These are phyloP conservation scores for Seladonia tumulorum DNA, from an alignment of 2,888 invertebrate species.

Conservation along the genomic window DNA sequence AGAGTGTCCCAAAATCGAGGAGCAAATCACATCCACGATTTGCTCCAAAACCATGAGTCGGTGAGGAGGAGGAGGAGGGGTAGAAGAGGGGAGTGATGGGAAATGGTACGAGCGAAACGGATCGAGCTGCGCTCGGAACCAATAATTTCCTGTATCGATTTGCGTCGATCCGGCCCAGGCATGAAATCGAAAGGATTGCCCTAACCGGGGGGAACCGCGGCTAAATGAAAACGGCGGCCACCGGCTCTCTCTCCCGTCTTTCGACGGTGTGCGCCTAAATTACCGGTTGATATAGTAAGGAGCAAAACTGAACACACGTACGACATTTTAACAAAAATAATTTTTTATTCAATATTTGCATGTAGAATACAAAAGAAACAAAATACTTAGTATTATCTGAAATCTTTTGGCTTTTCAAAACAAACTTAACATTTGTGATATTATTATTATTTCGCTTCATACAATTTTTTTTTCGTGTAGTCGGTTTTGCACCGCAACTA, in stretches of 20 bases:
- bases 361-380: too few species aligned
- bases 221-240: slow-evolving; percentile 28
- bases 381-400: too few species aligned
- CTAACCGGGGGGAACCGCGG: slow-evolving; percentile 8
- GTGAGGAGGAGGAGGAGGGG: too few species aligned
- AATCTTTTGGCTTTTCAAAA: too few species aligned
- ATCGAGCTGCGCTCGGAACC: slow-evolving; percentile 21
- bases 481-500: too few species aligned
- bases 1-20: background rate
- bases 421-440: too few species aligned
- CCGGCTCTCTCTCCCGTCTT: background rate
- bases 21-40: slow-evolving; percentile 40
- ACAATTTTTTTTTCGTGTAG: too few species aligned
- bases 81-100: background rate
- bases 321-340: too few species aligned
- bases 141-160: slow-evolving; percentile 59
- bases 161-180: slow-evolving; percentile 36
- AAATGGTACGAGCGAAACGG: slow-evolving; percentile 27
- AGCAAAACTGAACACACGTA: too few species aligned
- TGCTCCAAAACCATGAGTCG: slow-evolving; percentile 3
- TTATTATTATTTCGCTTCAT: too few species aligned
- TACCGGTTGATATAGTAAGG: too few species aligned
- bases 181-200: slow-evolving; percentile 52
- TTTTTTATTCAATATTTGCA: too few species aligned
- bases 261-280: background rate